Base-by-base conservation (phyloP, 1,140 invertebrate species). In the Drusus annulatus region DNA sequence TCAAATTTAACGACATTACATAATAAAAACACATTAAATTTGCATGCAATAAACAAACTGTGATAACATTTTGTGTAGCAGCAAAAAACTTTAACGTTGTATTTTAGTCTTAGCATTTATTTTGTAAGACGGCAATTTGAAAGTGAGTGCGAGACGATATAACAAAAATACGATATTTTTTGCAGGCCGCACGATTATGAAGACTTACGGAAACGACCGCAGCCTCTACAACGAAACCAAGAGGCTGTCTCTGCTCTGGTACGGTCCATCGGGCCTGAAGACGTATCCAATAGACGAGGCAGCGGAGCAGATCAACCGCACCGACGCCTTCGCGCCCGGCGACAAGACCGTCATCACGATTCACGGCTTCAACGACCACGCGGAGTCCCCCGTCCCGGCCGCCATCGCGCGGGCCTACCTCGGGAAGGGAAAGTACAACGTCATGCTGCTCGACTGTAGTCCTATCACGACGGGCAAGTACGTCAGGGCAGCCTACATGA, bases 401-500 rank as follows among this genome's bases (percentile, higher is more conserved):
- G 84, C 87, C 16, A 79, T 83, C 60, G 68, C 79, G 10, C 16
- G 83, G 80, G 88, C 87, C 74, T 92, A 90, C 84, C 80, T 91
- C 5, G 74, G 68, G 7, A 84, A 83, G 13, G 91, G 91, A 21
- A 85, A 89, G 62, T 91, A 89, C 85, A 93, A 93, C 84, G 85
- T 93, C 15, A 90, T 93, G 45, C 74, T 92, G 6, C 89, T 93
- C 50, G 90, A 93, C 82, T 93, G 92, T 92, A 85, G 88, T 2
- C 88, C 86, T 75, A 79, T 92, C n/a, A 85, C 87, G 1, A 85
- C 87, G 0, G 86, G 90, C 81, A 90, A 90, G 88, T 92, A 93
- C 85, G 80, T 88, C 31, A 87, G 87, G 19, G 91, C 92, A 0
- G 91, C 90, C 0, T 78, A 85, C 62, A 92, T 93, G 81, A 89